Conservation (phyloP, 2,888 invertebrate genomes). For the Calameuta pallipes region DNA sequence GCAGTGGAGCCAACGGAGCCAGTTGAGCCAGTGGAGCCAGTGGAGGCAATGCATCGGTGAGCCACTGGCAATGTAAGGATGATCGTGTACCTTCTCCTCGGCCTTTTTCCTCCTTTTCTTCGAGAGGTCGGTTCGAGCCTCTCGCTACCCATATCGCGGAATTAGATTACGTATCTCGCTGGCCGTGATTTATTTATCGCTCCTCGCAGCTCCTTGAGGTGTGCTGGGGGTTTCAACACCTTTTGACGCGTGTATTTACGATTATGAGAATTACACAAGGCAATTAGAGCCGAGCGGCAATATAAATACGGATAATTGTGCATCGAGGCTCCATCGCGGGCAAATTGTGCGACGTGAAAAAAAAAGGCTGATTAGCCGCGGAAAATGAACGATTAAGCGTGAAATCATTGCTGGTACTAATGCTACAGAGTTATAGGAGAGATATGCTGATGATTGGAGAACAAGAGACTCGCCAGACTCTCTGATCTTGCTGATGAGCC, state of each 20-base stretch:
- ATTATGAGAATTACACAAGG: slow-evolving; percentile 58
- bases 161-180: slow-evolving; percentile 56
- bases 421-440: neutral
- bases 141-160: slow-evolving; percentile 45
- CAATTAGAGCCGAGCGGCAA: slow-evolving; percentile 49
- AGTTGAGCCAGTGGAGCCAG: no score
- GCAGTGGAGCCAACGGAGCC: neutral
- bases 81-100: neutral
- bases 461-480: neutral
- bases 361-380: slow-evolving; percentile 8
- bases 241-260: slow-evolving; percentile 56
- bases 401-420: slow-evolving; percentile 2
- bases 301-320: slow-evolving; percentile 52
- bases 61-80: neutral
- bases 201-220: slow-evolving; percentile 40
- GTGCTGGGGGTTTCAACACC: slow-evolving; percentile 53
- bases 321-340: slow-evolving; percentile 23
- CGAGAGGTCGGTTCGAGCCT: slow-evolving; percentile 13
- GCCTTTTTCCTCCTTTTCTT: neutral
- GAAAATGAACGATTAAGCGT: slow-evolving; percentile 13
- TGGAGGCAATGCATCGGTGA: neutral
- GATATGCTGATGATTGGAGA: neutral
- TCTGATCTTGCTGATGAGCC: neutral
- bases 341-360: slow-evolving; percentile 8
- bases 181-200: slow-evolving; percentile 58